Base-by-base conservation (phyloP, 2,113 vertebrate genomes). In the Eurypyga helias region DNA sequence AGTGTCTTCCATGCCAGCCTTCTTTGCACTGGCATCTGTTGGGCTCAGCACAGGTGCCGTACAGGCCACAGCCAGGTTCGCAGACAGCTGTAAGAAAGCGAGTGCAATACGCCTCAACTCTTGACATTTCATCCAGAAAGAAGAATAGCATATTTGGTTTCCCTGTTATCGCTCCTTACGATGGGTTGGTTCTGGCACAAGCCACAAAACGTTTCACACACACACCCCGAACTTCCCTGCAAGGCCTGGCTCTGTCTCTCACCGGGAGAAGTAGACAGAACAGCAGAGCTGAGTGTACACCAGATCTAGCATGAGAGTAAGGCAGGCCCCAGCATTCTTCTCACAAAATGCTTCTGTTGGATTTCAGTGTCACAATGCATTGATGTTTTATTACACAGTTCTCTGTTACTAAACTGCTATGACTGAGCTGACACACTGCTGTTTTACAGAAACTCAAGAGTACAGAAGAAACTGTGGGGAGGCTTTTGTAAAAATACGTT, bases 1-100 rank as follows among this genome's bases (percentile, higher is more conserved):
- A 99, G 89, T 98, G 96, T 88, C 98, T 98, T 96, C 99, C 99
- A 0, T 99, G 98, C 99, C 99, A 99, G 64, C 98, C 99, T 71
- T 99, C 98, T 78, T 98, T 98, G 97, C 99, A 99, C 17, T 98
- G 98, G 97, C 99, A 99, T 92, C 95, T 98, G 98, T 98, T 99
- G 85, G 99, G 99, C 88, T 99, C 99, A 12, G 96, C 94, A 70
- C 99, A 99, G 83, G 97, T 98, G 89, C 99, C 99, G 0, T 99
- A 98, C 25, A 81, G 82, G 60, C 99, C 98, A 28, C 99, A 99
- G 97, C 97, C 91, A 41, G 99, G 99, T 88, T 99, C 98, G 0
- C 99, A 99, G 95, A 99, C 98, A 96, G 99, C 99, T 99, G 97
- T 66, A 97, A 96, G 67, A 71, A 71, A 95, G 91, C 0, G 17